Evolutionary conservation across 2,797 vertebrate genomes (phyloP).

Genomic region (Parauchenoglanis ngamensis): DNA sequence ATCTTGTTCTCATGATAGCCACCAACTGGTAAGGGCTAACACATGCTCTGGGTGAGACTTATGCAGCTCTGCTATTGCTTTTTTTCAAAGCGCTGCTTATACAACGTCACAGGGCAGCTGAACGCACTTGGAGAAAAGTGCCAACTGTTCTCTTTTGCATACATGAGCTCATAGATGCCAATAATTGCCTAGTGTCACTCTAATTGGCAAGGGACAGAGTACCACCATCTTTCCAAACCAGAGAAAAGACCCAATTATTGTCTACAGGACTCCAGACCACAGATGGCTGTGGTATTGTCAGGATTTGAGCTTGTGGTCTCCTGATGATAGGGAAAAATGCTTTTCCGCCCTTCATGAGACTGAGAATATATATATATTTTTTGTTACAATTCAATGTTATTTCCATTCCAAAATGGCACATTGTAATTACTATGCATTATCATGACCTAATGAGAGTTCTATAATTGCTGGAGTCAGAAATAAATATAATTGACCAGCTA

Average conservation of each 20-base stretch:
- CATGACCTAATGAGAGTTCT: not conserved
- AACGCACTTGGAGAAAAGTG: not conserved
- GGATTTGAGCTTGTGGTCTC: constrained; percentile 12
- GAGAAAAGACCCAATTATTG: constrained; percentile 18
- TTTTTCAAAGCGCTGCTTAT: not conserved
- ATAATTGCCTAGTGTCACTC: constrained; percentile 4
- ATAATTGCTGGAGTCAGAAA: too few species aligned
- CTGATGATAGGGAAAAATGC: not conserved
- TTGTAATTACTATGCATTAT: not conserved
- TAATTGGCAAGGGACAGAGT: constrained; percentile 20
- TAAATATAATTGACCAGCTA: constrained; percentile 2
- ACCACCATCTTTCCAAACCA: constrained; percentile 6
- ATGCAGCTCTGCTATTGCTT: not conserved
- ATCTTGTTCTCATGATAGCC: not conserved
- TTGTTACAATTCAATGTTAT: not conserved
- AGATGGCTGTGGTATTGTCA: constrained; percentile 4
- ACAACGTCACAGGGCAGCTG: not conserved
- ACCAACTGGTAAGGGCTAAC: constrained; percentile 8
- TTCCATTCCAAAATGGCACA: not conserved
- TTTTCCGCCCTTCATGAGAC: not conserved
- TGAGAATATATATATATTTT: not conserved
- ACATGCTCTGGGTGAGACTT: not conserved
- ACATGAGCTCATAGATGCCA: not conserved
- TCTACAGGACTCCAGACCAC: not conserved
- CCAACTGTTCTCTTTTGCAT: constrained; percentile 12